Conservation (phyloP, 2,113 vertebrate species). For the Spermophilus dauricus region DNA sequence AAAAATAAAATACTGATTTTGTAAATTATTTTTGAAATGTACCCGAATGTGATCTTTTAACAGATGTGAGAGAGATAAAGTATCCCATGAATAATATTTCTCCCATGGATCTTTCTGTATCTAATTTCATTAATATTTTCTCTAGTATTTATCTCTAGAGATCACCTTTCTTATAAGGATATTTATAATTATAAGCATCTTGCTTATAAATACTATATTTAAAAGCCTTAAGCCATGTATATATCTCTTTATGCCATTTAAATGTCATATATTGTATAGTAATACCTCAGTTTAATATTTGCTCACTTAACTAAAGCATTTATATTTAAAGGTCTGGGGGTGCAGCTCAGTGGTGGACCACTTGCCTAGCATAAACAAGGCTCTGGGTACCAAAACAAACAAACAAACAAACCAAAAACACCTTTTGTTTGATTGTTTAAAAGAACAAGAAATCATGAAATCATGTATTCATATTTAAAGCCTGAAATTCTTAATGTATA, state of each 20-base stretch:
- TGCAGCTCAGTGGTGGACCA: background rate
- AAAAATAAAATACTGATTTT: slow-evolving; percentile 76
- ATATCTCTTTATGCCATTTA: background rate
- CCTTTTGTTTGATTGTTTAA: too few species aligned
- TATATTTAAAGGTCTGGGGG: background rate
- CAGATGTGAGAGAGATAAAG: slow-evolving; percentile 68
- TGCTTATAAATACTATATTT: slow-evolving; percentile 54
- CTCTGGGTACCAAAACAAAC: too few species aligned
- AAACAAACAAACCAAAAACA: too few species aligned
- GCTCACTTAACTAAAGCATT: slow-evolving; percentile 72
- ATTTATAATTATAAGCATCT: slow-evolving; percentile 16
- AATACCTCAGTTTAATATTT: slow-evolving; percentile 52
- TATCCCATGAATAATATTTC: slow-evolving; percentile 67
- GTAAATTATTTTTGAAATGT: slow-evolving; percentile 73
- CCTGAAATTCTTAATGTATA: slow-evolving; percentile 36
- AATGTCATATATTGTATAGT: background rate
- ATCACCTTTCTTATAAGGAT: slow-evolving; percentile 9
- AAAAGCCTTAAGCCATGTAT: slow-evolving; percentile 19
- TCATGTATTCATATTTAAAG: background rate
- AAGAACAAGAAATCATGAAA: background rate
- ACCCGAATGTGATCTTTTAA: slow-evolving; percentile 42
- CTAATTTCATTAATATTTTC: slow-evolving; percentile 77
- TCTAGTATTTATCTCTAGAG: background rate
- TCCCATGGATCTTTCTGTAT: slow-evolving; percentile 55
- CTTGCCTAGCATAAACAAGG: background rate